Evolutionary conservation across 2,113 vertebrate genomes (phyloP), one percentile per base, ranked within the genome.

Genomic region (Chauna torquata): DNA sequence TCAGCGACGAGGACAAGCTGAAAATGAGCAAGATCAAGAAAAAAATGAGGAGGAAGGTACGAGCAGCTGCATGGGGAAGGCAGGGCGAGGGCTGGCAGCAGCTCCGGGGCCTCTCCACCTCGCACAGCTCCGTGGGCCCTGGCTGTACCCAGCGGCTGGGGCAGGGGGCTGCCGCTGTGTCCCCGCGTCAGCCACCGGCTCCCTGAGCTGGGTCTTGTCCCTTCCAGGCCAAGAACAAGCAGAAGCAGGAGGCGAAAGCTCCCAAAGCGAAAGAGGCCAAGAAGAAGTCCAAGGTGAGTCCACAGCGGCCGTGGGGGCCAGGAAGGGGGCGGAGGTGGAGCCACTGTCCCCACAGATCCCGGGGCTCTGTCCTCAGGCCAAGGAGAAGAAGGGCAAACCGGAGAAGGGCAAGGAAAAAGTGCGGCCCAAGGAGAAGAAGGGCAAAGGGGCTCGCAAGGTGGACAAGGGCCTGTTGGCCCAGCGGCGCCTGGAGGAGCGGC

Each of bases 11-110:
- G 70, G 99, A 99, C 88, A 99, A 99, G 96, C 96, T 98, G 95
- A 99, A 99, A 97, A 97, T 99, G 64, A 98, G 94, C 93, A 99
- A 99, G 95, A 98, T 99, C 96, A 99, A 99, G 97, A 99, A 99
- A 98, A 99, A 99, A 92, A 98, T 99, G 98, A 99, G 98, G 94
- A 98, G 98, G 98, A 99, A 99, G 99, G 99, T 99, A 69, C 8
- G 42, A 84, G 23, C 1, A 23, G 34, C 59, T 66, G 66, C 49
- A 3, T 0, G 13, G 81, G 85, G 88, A 75, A 42, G 42, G 57
- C 24, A 49, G 22, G 45, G 30, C 30, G 16, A 57, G 54, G 71
- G 40, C 44, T 65, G 0, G 3, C 34, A 25, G 49, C 12, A 32
- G 30, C 55, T 5, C 34, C 3, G 49, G 36, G 47, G 2, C 3